Conservation (phyloP, 2,797 vertebrate genomes). For the Notolabrus celidotus region DNA sequence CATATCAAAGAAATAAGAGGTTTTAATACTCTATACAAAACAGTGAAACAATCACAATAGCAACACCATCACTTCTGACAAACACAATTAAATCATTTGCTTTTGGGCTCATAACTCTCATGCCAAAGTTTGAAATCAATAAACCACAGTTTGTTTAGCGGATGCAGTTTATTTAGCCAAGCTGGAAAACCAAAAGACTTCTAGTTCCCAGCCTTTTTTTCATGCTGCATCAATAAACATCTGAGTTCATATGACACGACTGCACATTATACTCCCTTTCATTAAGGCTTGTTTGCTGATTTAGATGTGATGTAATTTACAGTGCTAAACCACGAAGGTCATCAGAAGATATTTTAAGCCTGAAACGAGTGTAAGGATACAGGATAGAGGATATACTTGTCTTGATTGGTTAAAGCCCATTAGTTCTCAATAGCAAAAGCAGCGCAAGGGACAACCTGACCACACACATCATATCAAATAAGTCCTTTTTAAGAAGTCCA, state of each 20-base stretch:
- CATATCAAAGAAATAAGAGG: too few species aligned
- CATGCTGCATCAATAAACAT: conserved; percentile 61
- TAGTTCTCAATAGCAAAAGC: too few species aligned
- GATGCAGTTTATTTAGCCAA: conserved; percentile 61
- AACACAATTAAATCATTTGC: conserved; percentile 37
- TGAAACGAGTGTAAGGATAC: neutral
- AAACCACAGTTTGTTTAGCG: conserved; percentile 54
- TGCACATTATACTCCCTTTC: conserved; percentile 14
- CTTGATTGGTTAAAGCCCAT: neutral
- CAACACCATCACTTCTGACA: conserved; percentile 1
- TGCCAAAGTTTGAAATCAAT: conserved; percentile 44
- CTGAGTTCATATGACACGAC: conserved; percentile 32
- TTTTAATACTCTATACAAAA: conserved; percentile 14
- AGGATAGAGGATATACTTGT: neutral
- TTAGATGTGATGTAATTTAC: conserved; percentile 6
- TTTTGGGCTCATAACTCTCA: conserved; percentile 26
- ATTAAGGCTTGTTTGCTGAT: conserved; percentile 16
- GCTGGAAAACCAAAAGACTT: conserved; percentile 45
- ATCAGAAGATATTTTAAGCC: neutral
- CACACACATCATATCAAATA: too few species aligned
- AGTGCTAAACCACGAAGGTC: neutral
- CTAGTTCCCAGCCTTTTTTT: conserved; percentile 61
- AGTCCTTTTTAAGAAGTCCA: too few species aligned
- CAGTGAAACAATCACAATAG: conserved; percentile 3
- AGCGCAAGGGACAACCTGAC: too few species aligned